Evolutionary conservation across 2,888 invertebrate genomes (phyloP), one percentile per base, ranked within the genome.

Genomic region (Apomyelois bistriatella): DNA sequence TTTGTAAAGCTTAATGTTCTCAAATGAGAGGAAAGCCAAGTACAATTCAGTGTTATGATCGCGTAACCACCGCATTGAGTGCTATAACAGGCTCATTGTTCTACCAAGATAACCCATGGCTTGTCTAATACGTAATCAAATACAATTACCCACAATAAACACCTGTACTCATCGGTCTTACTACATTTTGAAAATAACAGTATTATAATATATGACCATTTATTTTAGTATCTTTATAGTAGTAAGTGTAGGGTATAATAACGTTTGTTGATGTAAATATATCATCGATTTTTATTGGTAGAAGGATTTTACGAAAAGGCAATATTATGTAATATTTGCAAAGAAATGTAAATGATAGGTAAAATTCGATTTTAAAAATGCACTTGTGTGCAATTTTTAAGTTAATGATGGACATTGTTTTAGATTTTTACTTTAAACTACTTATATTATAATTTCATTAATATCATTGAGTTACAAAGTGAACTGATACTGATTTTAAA

Each of bases 51-150:
- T 30, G 30, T 43, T 43, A 43, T 13, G 43, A 43, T 9, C 43
- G 43, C 43, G 43, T 43, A 30, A 43, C 43, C 43, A n/a, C 43
- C 30, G 12, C 28, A 12, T 12, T 30, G 30, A 30, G 43, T 13
- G 38, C 13, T 30, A 13, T 43, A 43, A 43, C 8, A 13, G 30
- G 12, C 9, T 7, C 13, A 43, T 43, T 43, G 43, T 30, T 43
- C 43, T 43, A 28, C 22, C 22, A 43, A 30, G 43, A 43, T 43
- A 43, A 43, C 43, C 17, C 41, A 22, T 43, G 9, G 43, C 43
- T 43, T 43, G 43, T 43, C 43, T 43, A 12, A 43, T 43, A 13
- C 43, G 43, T 43, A 43, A 43, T 43, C 43, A 43, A 43, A 43
- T 43, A 43, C 43, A 30, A 43, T 43, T 43, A 43, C 28, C 13